phyloP scores from a whole-genome alignment of 2,113 vertebrate genomes.

The Rhea americana region DNA sequence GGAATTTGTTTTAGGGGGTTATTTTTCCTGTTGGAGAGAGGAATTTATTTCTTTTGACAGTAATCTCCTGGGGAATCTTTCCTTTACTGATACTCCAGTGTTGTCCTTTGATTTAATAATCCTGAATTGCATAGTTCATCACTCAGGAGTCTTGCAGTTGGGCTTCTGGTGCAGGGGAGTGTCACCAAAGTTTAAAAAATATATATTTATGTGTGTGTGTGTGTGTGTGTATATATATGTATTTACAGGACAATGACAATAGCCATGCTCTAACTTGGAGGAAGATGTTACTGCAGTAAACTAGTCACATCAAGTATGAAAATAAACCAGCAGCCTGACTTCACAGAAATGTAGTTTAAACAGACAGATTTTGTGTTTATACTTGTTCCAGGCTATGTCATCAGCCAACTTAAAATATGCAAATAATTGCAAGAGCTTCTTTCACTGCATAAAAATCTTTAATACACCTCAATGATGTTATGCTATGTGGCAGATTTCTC shows the following conservation, averaged over 20 bases:
- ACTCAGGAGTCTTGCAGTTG: constrained; percentile 19
- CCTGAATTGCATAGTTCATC: constrained; percentile 26
- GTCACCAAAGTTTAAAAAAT: background rate
- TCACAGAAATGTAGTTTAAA: background rate
- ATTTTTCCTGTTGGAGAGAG: constrained; percentile 5
- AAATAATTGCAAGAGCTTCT: background rate
- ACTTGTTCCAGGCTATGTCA: background rate
- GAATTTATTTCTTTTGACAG: constrained; percentile 48
- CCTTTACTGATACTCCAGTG: constrained; percentile 34
- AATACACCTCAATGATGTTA: background rate
- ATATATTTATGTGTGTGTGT: too few species aligned
- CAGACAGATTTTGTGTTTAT: background rate
- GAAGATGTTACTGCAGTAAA: background rate
- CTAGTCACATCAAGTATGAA: background rate
- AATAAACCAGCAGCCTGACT: background rate
- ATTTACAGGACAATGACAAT: background rate
- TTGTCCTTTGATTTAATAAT: constrained; percentile 49
- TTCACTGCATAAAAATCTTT: background rate
- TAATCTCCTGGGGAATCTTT: constrained; percentile 18
- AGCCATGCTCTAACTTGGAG: background rate
- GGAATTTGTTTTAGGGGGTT: constrained; percentile 11
- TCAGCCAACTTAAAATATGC: background rate
- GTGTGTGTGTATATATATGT: too few species aligned
- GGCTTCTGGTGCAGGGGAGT: background rate
- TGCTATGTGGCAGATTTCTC: background rate